phyloP scores from a whole-genome alignment of 2,113 vertebrate genomes.

The Apteryx mantelli region DNA sequence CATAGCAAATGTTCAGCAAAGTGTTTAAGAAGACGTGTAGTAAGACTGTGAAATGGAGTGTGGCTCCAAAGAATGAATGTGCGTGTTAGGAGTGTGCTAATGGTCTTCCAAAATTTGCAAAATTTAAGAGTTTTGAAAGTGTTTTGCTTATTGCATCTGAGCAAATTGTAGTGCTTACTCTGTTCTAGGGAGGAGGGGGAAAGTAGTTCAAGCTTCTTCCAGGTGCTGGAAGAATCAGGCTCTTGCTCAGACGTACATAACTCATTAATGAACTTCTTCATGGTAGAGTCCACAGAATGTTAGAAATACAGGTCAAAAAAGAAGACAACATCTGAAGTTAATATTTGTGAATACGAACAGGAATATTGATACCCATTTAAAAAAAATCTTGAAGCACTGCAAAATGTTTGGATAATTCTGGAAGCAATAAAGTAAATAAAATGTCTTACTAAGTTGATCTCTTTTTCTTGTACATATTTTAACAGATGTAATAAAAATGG shows the following conservation, averaged over 20 bases:
- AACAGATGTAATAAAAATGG: conserved; percentile 39
- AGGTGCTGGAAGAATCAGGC: neutral
- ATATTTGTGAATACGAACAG: neutral
- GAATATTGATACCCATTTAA: neutral
- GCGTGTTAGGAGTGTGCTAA: rapidly evolving
- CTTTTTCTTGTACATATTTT: neutral
- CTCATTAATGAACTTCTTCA: neutral
- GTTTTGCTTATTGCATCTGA: neutral
- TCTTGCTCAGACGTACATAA: neutral
- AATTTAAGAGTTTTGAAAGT: neutral
- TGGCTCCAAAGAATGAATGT: too few species aligned
- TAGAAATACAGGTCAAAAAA: neutral
- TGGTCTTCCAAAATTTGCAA: neutral
- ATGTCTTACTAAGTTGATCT: neutral
- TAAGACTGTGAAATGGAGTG: neutral
- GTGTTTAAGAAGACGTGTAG: neutral
- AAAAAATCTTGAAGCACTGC: neutral
- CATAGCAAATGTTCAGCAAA: neutral
- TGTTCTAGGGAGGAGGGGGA: neutral
- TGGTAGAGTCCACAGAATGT: neutral
- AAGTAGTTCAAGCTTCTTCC: neutral
- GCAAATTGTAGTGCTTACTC: neutral
- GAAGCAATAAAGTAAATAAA: neutral
- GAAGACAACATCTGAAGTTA: too few species aligned
- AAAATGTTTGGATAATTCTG: neutral